phyloP scores from a whole-genome alignment of 2,113 vertebrate genomes.

The Myotis davidii region DNA sequence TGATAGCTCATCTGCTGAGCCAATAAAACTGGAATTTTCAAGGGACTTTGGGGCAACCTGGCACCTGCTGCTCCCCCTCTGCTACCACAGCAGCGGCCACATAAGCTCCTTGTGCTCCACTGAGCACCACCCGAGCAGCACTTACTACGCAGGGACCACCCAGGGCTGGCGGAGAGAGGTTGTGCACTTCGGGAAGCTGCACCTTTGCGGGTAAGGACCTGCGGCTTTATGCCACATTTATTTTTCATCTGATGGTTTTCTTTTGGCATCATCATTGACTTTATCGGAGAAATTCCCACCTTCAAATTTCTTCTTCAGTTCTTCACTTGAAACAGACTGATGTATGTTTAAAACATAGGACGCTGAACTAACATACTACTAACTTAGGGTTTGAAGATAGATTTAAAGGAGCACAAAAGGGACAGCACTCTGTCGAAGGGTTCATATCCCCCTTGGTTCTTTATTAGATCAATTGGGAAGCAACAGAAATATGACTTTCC shows the following conservation, averaged over 20 bases:
- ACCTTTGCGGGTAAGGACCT: constrained; percentile 94
- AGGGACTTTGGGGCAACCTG: constrained; percentile 96
- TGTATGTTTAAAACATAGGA: background rate
- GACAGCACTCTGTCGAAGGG: background rate
- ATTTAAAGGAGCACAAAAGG: background rate
- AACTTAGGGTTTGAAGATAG: background rate
- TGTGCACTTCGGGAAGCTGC: constrained; percentile 95
- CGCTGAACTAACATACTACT: background rate
- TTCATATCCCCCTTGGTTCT: background rate
- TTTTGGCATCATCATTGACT: background rate
- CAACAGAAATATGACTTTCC: background rate
- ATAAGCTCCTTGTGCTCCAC: constrained; percentile 95
- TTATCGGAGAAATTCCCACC: background rate
- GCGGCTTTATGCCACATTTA: background rate
- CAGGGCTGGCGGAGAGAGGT: constrained; percentile 97
- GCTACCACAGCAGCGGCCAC: constrained; percentile 92
- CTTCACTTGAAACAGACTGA: background rate
- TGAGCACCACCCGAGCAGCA: constrained; percentile 95
- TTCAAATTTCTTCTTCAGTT: background rate
- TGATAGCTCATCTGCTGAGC: constrained; percentile 93
- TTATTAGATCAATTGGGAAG: background rate
- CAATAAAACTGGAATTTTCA: constrained; percentile 95
- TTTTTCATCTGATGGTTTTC: background rate
- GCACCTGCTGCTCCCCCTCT: constrained; percentile 96
- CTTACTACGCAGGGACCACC: constrained; percentile 95